Evolutionary conservation across 2,797 vertebrate genomes (phyloP).

Genomic region (Orestias chungarensis): DNA sequence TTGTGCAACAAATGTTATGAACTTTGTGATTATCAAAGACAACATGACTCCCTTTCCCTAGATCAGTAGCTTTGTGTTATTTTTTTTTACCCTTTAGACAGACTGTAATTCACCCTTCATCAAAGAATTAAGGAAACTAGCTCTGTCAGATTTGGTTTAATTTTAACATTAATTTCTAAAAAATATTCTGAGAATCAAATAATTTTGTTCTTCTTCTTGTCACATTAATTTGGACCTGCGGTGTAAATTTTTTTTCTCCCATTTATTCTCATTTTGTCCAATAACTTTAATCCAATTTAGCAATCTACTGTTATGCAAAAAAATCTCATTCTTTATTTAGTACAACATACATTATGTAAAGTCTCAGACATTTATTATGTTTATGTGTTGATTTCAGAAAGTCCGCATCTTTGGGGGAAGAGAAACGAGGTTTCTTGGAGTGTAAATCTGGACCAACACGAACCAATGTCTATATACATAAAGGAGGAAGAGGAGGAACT

Average conservation of each 20-base stretch:
- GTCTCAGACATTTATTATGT: background rate
- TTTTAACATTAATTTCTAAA: background rate
- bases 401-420: background rate
- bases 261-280: background rate
- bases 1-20: no score
- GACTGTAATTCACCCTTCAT: background rate
- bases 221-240: background rate
- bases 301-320: background rate
- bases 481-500: slow-evolving; percentile 29
- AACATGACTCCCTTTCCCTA: background rate
- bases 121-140: background rate
- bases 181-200: background rate
- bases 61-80: background rate
- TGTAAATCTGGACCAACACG: background rate
- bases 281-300: background rate
- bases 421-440: slow-evolving; percentile 19
- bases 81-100: background rate
- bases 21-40: no score
- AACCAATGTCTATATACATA: background rate
- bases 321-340: background rate
- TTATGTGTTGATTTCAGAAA: background rate
- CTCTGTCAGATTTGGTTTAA: background rate
- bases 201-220: background rate
- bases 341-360: background rate
- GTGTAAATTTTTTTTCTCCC: no score